Base-by-base conservation (phyloP, 2,797 vertebrate species). In the Limnodromus scolopaceus region DNA sequence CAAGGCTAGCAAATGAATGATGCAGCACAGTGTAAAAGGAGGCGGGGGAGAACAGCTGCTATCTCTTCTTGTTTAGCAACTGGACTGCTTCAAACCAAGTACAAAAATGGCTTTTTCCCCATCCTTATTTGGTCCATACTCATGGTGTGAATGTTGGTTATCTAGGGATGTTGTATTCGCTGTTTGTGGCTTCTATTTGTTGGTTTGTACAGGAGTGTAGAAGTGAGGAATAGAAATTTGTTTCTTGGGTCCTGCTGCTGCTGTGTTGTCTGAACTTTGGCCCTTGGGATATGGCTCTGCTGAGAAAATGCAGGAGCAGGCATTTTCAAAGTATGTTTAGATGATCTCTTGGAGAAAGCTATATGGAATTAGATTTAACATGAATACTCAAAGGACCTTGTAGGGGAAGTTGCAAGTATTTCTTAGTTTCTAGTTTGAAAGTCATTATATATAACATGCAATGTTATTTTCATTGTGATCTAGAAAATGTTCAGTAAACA, bases 1-100 rank as follows among this genome's bases (percentile, higher is more conserved):
- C 24, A 86, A 34, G 60, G 24, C 81, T 93, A 70, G 49, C 34
- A 92, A 89, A 80, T 49, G 54, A 95, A n/a, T 55, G 51, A 72
- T 66, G 45, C 23, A 76, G 46, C 15, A 58, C 27, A 69, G 39
- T 43, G 36, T 28, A 63, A 88, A 61, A 72, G 28, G 55, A 82
- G 15, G 4, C 0, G 8, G 18, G 25, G 24, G 16, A 49, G 43
- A 92, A 54, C 0, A 53, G n/a, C 15, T 68, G 8, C n/a, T 88
- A 2, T 80, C 20, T 69, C 70, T 49, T 89, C 30, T 64, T n/a
- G n/a, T n/a, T n/a, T n/a, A n/a, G n/a, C n/a, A n/a, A n/a, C n/a
- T n/a, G n/a, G n/a, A n/a, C n/a, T n/a, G n/a, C n/a, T n/a, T n/a
- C n/a, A n/a, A n/a, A n/a, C n/a, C 7, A 77, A 94, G 28, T 15